These are phyloP conservation scores for Pollimyrus isidori DNA, from an alignment of 2,113 vertebrate genomes.

Conservation along the genomic window DNA sequence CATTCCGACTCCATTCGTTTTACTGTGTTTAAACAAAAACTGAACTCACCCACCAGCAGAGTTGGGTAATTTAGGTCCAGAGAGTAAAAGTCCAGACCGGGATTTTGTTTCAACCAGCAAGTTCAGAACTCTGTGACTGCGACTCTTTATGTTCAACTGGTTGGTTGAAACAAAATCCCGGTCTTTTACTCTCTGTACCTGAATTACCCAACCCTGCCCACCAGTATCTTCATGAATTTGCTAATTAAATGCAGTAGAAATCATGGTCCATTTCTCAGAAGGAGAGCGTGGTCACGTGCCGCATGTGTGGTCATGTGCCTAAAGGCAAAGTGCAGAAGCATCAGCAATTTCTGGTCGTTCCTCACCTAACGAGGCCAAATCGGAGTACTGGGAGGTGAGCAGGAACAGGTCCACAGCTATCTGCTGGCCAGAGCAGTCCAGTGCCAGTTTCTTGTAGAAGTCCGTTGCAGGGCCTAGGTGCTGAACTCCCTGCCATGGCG, in stretches of 20 bases:
- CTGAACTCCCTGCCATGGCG: constrained; percentile 71
- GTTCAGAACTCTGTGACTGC: too few relatives aligned
- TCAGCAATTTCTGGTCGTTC: neutral
- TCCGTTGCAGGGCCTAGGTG: constrained; percentile 95
- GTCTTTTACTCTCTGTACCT: too few relatives aligned
- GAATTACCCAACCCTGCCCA: too few relatives aligned
- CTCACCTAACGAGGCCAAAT: constrained; percentile 88
- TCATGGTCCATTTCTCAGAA: neutral
- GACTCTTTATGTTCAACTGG: too few relatives aligned
- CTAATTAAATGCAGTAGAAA: neutral
- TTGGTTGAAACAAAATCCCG: too few relatives aligned
- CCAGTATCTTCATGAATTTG: too few relatives aligned
- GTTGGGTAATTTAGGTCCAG: too few relatives aligned
- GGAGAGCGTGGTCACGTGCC: neutral
- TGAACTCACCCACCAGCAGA: neutral
- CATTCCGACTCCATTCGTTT: neutral
- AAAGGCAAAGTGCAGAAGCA: too few relatives aligned
- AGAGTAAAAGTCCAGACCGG: too few relatives aligned
- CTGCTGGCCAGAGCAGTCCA: constrained; percentile 96
- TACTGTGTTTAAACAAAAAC: neutral
- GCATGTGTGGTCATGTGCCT: neutral
- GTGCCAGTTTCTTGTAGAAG: constrained; percentile 95
- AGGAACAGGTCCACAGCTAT: constrained; percentile 94
- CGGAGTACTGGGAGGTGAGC: constrained; percentile 88
- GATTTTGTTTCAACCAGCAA: too few relatives aligned